These are phyloP conservation scores for Taenioides sp. DNA, from an alignment of 2,797 vertebrate species.

Conservation along the genomic window DNA sequence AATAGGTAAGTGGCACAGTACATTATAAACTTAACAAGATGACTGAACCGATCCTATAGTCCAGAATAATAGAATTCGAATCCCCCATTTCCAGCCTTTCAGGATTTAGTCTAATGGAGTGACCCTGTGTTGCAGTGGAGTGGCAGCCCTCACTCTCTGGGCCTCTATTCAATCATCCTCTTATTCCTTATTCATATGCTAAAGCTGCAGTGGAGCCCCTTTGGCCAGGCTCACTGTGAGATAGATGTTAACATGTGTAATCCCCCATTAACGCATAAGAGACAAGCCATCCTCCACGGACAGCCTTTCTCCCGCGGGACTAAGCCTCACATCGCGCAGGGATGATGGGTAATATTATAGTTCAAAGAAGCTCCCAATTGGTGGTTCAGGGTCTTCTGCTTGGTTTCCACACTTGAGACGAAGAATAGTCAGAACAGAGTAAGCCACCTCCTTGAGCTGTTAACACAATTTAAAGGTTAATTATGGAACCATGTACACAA, in stretches of 20 bases:
- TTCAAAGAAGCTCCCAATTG: constrained; percentile 65
- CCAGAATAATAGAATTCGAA: constrained; percentile 1
- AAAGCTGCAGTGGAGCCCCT: constrained; percentile 70
- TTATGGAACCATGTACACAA: not conserved
- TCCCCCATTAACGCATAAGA: constrained; percentile 76
- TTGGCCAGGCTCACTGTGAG: constrained; percentile 71
- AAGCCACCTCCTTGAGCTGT: not conserved
- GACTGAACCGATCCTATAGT: not conserved
- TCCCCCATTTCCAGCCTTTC: not conserved
- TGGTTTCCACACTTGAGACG: constrained; percentile 27
- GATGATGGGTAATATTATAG: constrained; percentile 72
- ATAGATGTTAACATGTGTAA: constrained; percentile 82
- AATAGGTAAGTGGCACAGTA: not conserved
- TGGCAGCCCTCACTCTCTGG: constrained; percentile 70
- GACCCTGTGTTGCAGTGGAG: constrained; percentile 46
- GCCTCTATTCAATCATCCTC: constrained; percentile 68
- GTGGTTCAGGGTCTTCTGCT: constrained; percentile 56
- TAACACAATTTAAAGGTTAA: not conserved
- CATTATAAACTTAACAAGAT: not conserved
- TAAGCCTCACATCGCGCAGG: constrained; percentile 62
- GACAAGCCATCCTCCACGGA: constrained; percentile 67
- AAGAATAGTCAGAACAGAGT: constrained; percentile 40
- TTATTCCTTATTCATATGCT: constrained; percentile 81
- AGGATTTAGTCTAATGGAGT: constrained; percentile 41
- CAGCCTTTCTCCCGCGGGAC: constrained; percentile 73